These are phyloP conservation scores for Actinostola sp. DNA, from an alignment of 92 coral and sea anemone genomes.

Conservation along the genomic window DNA sequence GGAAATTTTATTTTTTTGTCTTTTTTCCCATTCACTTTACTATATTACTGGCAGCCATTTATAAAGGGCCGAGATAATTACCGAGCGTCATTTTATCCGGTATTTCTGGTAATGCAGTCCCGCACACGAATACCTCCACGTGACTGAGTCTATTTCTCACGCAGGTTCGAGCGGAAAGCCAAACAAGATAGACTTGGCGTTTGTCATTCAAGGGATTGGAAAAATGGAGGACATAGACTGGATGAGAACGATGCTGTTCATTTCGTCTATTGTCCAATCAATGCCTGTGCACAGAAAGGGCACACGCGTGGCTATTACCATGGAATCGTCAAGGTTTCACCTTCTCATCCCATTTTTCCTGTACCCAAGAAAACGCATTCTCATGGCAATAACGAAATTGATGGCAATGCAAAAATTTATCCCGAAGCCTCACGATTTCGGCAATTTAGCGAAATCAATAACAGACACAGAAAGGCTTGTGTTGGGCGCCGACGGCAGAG, in stretches of 20 bases:
- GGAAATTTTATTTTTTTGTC: too few relatives aligned
- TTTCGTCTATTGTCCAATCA: conserved; percentile 18
- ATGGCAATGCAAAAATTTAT: conserved; percentile 24
- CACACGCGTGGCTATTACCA: conserved; percentile 34
- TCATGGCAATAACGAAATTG: conserved; percentile 32
- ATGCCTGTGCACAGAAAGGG: conserved; percentile 22
- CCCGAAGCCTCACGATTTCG: conserved; percentile 7
- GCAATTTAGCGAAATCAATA: conserved; percentile 21
- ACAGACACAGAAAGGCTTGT: conserved; percentile 32
- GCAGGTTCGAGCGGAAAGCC: conserved; percentile 52
- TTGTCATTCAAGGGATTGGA: conserved; percentile 68
- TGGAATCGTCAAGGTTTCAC: conserved; percentile 29
- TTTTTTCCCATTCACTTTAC: too few relatives aligned
- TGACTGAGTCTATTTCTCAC: conserved; percentile 25
- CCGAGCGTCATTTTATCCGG: too few relatives aligned
- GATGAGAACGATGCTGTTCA: conserved; percentile 37
- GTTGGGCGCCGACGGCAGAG: conserved; percentile 37
- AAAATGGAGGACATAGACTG: conserved; percentile 63
- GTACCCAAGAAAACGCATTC: conserved; percentile 30
- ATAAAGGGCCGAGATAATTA: too few relatives aligned
- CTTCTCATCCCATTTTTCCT: conserved; percentile 21
- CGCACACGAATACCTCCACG: conserved; percentile 17
- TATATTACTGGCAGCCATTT: too few relatives aligned
- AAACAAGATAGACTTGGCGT: conserved; percentile 73
- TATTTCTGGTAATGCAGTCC: too few relatives aligned